phyloP scores from a whole-genome alignment of 2,888 invertebrate species.

The Chaetogeoica ovagalla region DNA sequence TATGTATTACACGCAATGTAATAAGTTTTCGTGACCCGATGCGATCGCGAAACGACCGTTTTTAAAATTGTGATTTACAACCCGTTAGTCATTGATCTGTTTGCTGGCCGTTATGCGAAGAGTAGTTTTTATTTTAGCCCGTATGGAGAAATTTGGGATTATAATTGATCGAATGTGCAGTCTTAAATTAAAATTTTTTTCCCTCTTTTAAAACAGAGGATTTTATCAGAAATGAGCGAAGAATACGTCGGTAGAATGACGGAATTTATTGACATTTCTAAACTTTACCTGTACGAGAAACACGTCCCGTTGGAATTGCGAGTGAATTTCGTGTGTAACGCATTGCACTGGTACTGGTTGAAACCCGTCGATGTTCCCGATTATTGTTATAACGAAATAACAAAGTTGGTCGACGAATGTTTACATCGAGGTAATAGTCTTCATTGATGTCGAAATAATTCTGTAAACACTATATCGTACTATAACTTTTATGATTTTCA shows the following conservation, averaged over 20 bases:
- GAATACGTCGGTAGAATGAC: slow-evolving; percentile 37
- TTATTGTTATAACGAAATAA: slow-evolving; percentile 37
- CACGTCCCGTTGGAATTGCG: slow-evolving; percentile 37
- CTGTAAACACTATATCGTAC: not conserved
- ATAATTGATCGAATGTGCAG: no score
- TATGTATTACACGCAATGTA: no score
- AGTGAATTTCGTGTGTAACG: slow-evolving; percentile 29
- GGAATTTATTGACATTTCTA: slow-evolving; percentile 17
- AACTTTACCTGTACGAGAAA: slow-evolving; percentile 39
- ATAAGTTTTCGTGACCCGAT: no score
- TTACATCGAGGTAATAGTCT: slow-evolving; percentile 24
- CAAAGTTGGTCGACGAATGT: slow-evolving; percentile 18
- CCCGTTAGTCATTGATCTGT: no score
- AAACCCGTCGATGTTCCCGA: slow-evolving; percentile 32
- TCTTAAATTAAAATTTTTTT: no score
- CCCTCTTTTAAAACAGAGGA: not conserved
- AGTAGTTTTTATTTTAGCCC: no score
- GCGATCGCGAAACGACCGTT: no score
- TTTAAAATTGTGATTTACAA: no score
- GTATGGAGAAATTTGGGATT: no score
- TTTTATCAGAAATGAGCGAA: slow-evolving; percentile 10
- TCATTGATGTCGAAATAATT: no score
- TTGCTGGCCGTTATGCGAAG: no score
- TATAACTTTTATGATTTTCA: slow-evolving; percentile 1
- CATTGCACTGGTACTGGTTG: slow-evolving; percentile 39